Base-by-base conservation (phyloP, 2,888 invertebrate species). In the Pristionchus arcanus region DNA sequence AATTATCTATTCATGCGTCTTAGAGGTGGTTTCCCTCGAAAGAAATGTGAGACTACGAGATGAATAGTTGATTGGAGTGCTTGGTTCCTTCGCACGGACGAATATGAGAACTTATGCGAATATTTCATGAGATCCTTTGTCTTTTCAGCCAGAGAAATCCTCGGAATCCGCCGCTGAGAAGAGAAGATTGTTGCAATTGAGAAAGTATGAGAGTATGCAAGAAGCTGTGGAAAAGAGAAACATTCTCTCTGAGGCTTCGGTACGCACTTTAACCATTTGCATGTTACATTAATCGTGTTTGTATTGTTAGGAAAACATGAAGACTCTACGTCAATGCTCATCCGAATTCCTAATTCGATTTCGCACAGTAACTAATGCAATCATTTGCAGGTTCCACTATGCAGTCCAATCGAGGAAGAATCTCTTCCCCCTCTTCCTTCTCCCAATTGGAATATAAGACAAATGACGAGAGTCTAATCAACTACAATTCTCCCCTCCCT, bases 391-490 rank as follows among this genome's bases (percentile, higher is more conserved):
- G 81, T 81, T 53, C 81, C 81, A 2, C 81, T 81, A 21, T 81
- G 81, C 81, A n/a, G 15, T 49, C 42, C 81, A 0, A 81, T 81
- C 49, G 49, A 25, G 13, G 81, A 81, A 19, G 81, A 81, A 25
- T 11, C 49, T 28, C 81, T 53, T n/a, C 49, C 49, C 4, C 49
- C 49, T 42, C 49, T 28, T 13, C 42, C 49, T 34, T 53, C 81
- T n/a, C 49, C 81, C 81, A 81, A 81, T 53, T 81, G 81, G 81
- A 49, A 81, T 81, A 49, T 81, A 5, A 81, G 81, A 81, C 81
- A 81, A n/a, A 81, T 81, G 81, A 81, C 81, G 49, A 49, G 81
- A 16, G 81, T 81, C 15, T 81, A 19, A 49, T 37, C 34, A 15
- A 74, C 74, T 37, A 21, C 37, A 42, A 42, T 74, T 28, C 71